Conservation (phyloP, 2,888 invertebrate genomes). For the Hirtodrosophila confusa region DNA sequence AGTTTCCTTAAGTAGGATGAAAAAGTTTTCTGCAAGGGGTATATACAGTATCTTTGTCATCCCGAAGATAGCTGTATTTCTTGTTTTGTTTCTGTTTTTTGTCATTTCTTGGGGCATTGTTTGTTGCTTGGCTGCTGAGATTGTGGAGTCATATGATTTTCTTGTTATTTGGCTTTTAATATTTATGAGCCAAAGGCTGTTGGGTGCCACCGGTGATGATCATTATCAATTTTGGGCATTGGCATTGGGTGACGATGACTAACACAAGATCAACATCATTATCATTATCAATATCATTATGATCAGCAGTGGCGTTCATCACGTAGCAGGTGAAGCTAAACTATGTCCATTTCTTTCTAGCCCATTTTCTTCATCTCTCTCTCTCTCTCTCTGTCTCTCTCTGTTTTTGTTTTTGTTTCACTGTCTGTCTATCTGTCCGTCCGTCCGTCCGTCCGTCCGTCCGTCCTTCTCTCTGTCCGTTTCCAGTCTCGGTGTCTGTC, state of each 20-base stretch:
- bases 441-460: too few species aligned
- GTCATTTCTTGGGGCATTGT: constrained; percentile 29
- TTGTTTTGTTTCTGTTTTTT: constrained; percentile 1
- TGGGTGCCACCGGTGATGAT: constrained; percentile 19
- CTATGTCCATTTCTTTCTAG: constrained; percentile 16
- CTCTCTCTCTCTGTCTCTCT: constrained; percentile 1
- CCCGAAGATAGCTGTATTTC: too few species aligned
- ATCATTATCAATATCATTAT: constrained; percentile 13
- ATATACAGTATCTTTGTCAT: too few species aligned
- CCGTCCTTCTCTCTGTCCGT: background rate
- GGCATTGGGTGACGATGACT: constrained; percentile 39
- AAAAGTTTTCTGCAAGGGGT: too few species aligned
- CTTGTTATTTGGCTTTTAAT: constrained; percentile 50
- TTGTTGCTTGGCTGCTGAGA: constrained; percentile 6
- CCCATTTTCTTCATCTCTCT: background rate
- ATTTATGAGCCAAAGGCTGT: constrained; percentile 49
- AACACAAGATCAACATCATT: constrained; percentile 25
- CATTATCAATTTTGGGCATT: constrained; percentile 1
- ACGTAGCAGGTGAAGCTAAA: constrained; percentile 49
- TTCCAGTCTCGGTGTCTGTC: constrained; percentile 1
- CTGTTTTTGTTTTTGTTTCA: too few species aligned
- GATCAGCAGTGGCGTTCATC: constrained; percentile 26
- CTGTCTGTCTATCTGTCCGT: too few species aligned
- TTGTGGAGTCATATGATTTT: constrained; percentile 42
- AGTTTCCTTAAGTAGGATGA: too few species aligned